Evolutionary conservation across 2,888 invertebrate species (phyloP).

Genomic region (Machimus atricapillus): DNA sequence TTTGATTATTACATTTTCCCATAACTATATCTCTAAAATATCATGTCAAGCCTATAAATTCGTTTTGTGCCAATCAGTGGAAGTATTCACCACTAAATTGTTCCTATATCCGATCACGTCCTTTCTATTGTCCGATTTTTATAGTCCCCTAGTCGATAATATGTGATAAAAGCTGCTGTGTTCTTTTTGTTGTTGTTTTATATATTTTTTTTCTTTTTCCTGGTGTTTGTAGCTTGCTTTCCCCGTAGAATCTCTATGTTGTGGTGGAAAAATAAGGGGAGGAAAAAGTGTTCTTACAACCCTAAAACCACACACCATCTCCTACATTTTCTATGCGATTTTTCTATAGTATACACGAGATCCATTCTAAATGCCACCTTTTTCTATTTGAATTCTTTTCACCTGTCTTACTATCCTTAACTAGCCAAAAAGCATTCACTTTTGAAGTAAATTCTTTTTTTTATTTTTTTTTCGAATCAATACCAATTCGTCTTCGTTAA

Average conservation of each 20-base stretch:
- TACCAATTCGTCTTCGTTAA: not conserved
- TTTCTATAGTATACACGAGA: not conserved
- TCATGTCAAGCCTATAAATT: not conserved
- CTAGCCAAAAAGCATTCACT: not conserved
- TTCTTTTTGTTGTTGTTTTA: not conserved
- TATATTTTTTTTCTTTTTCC: not conserved
- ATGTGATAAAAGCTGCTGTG: conserved; percentile 24
- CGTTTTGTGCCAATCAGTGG: not conserved
- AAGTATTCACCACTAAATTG: conserved; percentile 10
- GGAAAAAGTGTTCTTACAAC: not conserved
- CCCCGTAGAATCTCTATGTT: not conserved
- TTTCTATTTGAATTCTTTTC: not conserved
- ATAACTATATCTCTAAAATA: not conserved
- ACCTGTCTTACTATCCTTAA: not conserved
- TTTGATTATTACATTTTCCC: not conserved
- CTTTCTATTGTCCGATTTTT: conserved; percentile 18
- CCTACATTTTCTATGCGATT: not conserved
- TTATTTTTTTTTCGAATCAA: not conserved
- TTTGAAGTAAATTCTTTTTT: not conserved
- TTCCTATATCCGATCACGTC: conserved; percentile 32
- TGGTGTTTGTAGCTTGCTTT: not conserved
- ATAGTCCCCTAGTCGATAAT: conserved; percentile 17
- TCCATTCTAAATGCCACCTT: not conserved
- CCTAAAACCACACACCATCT: not conserved
- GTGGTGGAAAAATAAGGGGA: not conserved